Conservation (phyloP, 2,113 vertebrate genomes). For the Syngnathus floridae region DNA sequence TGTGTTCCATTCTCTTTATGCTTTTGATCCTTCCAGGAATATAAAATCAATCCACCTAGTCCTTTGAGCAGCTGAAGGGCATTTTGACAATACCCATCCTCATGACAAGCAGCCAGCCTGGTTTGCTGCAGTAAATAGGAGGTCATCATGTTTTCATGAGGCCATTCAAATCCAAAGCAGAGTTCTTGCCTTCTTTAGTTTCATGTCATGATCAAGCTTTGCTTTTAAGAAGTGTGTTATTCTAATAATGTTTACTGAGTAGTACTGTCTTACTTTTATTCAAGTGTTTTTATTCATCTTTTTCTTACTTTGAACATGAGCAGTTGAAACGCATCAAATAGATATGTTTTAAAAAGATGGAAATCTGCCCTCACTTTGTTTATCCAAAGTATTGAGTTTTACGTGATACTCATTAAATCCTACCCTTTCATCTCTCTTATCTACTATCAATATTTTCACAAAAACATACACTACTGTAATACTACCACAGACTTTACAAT, state of each 20-base stretch:
- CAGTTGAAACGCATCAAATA: not conserved
- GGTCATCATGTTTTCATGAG: constrained; percentile 25
- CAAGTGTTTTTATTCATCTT: not conserved
- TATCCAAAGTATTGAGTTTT: not conserved
- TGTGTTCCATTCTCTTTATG: constrained; percentile 80
- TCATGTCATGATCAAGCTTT: constrained; percentile 5
- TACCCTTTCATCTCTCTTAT: not conserved
- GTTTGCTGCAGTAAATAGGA: constrained; percentile 14
- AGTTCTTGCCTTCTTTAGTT: constrained; percentile 3
- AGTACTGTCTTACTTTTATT: not conserved
- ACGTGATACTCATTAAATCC: not conserved
- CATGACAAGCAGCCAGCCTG: constrained; percentile 37
- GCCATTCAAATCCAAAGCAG: constrained; percentile 13
- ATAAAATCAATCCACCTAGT: constrained; percentile 75
- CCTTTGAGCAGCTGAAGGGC: constrained; percentile 79
- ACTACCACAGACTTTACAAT: not conserved
- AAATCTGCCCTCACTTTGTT: not conserved
- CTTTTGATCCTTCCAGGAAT: constrained; percentile 81
- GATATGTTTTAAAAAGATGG: not conserved
- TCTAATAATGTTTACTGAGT: not conserved
- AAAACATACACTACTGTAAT: not conserved
- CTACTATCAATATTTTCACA: not conserved
- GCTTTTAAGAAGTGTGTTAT: constrained; percentile 3
- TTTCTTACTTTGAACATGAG: not conserved
- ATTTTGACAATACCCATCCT: constrained; percentile 59